Conservation (phyloP, 2,113 vertebrate species). For the Laticauda laticaudata region DNA sequence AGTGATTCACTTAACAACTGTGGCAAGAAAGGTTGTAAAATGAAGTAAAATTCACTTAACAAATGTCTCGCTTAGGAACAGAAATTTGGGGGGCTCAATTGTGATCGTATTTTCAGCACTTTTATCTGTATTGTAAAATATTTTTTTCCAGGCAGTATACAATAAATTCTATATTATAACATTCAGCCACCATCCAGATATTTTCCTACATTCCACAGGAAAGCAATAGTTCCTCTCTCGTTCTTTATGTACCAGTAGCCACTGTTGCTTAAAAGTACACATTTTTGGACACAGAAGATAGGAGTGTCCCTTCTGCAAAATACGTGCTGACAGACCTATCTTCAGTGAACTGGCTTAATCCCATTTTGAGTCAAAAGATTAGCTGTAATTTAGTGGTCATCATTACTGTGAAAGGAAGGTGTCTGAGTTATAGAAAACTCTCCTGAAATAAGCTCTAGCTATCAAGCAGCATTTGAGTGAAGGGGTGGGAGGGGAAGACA, state of each 20-base stretch:
- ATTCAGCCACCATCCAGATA: not conserved
- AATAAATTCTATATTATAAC: not conserved
- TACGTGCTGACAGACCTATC: not conserved
- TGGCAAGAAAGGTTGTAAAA: not conserved
- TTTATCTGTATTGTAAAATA: not conserved
- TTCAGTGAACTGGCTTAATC: not conserved
- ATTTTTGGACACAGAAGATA: not conserved
- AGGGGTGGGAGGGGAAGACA: not conserved
- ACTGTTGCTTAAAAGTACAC: not conserved
- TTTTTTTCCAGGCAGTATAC: not conserved
- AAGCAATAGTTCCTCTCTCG: not conserved
- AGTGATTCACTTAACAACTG: not conserved
- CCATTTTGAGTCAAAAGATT: not conserved
- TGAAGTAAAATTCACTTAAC: not conserved
- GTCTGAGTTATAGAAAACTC: not conserved
- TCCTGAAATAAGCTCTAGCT: not conserved
- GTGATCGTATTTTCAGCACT: not conserved
- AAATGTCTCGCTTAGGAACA: not conserved
- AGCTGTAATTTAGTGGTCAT: not conserved
- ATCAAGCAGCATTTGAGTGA: not conserved
- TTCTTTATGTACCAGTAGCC: not conserved
- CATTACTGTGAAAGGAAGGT: not conserved
- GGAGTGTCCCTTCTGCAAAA: not conserved
- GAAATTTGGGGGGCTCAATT: not conserved
- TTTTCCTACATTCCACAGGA: not conserved